Evolutionary conservation across 2,113 vertebrate genomes (phyloP).

Genomic region (Terrapene triunguis): DNA sequence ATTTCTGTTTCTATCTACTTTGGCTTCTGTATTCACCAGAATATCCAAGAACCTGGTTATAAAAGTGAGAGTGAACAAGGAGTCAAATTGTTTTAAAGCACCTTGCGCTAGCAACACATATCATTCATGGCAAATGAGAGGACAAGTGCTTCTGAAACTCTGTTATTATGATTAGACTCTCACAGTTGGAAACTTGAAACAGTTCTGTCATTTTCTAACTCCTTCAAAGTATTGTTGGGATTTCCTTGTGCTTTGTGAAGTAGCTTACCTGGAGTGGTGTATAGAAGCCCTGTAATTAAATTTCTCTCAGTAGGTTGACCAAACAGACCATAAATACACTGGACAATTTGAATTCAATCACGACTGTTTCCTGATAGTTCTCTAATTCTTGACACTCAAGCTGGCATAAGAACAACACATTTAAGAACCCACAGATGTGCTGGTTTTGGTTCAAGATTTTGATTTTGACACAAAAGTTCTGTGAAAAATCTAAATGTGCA

Average conservation of each 20-base stretch:
- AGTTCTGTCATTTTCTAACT: background rate
- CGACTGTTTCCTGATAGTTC: background rate
- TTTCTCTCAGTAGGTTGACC: background rate
- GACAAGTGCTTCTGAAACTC: background rate
- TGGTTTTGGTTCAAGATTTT: conserved; percentile 46
- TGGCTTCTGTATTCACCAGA: background rate
- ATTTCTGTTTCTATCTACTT: background rate
- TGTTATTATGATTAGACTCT: rapidly evolving
- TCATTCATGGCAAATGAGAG: background rate
- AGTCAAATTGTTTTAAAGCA: background rate
- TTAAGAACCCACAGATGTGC: conserved; percentile 38
- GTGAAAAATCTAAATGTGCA: conserved; percentile 40
- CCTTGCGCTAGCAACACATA: background rate
- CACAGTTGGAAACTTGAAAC: background rate
- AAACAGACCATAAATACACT: background rate
- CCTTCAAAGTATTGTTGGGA: background rate
- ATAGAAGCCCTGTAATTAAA: background rate
- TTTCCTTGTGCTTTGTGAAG: background rate
- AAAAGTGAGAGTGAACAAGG: background rate
- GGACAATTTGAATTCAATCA: conserved; percentile 18
- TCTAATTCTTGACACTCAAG: conserved; percentile 19
- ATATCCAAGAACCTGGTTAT: background rate
- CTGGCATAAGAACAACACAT: background rate
- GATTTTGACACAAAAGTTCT: conserved; percentile 54
- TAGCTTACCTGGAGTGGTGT: background rate